These are phyloP conservation scores for Pristiophorus japonicus DNA, from an alignment of 2,113 vertebrate species.

Conservation along the genomic window DNA sequence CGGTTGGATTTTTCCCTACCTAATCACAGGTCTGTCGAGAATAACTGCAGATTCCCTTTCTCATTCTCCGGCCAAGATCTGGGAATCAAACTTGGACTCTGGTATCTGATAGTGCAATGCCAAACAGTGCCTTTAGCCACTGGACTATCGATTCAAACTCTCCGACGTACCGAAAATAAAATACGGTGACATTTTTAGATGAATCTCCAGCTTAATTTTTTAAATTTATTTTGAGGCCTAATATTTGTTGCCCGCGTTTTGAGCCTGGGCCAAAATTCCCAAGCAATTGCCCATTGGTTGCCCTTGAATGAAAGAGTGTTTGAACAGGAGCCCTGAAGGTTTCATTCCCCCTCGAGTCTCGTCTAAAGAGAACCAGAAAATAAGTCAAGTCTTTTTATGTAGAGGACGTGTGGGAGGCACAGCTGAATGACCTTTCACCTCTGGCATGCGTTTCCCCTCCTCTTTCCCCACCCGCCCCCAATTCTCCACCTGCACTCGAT, in stretches of 20 bases:
- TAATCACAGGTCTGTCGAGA: neutral
- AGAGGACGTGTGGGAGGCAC: neutral
- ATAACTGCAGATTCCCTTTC: neutral
- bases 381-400: constrained; percentile 4
- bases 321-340: neutral
- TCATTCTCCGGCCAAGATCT: neutral
- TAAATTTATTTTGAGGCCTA: neutral
- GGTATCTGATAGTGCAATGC: neutral
- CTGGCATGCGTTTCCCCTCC: neutral
- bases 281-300: neutral
- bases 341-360: neutral
- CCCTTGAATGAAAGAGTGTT: constrained; percentile 10
- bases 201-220: neutral
- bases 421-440: neutral
- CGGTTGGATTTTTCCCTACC: neutral
- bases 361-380: neutral
- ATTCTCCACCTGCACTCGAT: neutral
- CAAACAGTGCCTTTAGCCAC: neutral
- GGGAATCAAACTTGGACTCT: neutral
- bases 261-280: neutral
- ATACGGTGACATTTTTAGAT: neutral
- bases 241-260: too few species aligned
- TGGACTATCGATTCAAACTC: neutral
- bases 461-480: neutral
- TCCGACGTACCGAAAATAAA: neutral